Evolutionary conservation across 2,888 invertebrate species (phyloP).

Genomic region (Ametastegia equiseti): DNA sequence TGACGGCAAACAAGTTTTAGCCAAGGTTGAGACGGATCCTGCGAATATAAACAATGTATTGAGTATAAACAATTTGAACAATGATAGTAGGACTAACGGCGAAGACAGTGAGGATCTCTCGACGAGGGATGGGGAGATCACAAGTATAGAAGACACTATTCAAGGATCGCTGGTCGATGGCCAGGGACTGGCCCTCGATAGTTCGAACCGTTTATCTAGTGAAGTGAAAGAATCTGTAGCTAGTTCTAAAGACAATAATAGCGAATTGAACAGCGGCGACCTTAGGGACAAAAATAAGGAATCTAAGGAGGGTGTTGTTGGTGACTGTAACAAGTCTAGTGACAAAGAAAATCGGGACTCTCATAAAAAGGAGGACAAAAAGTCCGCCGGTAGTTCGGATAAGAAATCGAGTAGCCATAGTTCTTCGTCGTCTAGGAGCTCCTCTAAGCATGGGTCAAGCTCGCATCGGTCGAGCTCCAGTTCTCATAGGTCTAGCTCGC

Average conservation of each 20-base stretch:
- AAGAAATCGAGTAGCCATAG: constrained; percentile 73
- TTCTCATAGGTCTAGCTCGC: constrained; percentile 48
- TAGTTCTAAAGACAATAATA: constrained; percentile 65
- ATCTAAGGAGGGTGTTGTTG: constrained; percentile 66
- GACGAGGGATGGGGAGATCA: constrained; percentile 64
- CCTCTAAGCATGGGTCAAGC: constrained; percentile 68
- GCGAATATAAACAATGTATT: constrained; percentile 67
- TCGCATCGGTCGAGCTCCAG: constrained; percentile 66
- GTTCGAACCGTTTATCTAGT: constrained; percentile 59
- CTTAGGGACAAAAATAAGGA: constrained; percentile 60
- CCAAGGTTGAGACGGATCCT: constrained; percentile 77
- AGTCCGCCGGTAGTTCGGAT: constrained; percentile 63
- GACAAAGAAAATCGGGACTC: constrained; percentile 76
- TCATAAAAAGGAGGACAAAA: constrained; percentile 76
- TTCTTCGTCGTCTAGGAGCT: constrained; percentile 72
- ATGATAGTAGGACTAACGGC: constrained; percentile 65
- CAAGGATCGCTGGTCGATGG: constrained; percentile 38
- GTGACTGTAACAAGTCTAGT: constrained; percentile 78
- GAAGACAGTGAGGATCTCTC: constrained; percentile 58
- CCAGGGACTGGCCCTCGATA: constrained; percentile 55
- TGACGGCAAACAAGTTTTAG: constrained; percentile 85
- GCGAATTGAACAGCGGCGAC: constrained; percentile 54
- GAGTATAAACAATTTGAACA: constrained; percentile 58
- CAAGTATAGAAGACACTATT: constrained; percentile 57
- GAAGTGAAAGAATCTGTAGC: constrained; percentile 64